Evolutionary conservation across 2,113 vertebrate genomes (phyloP).

Genomic region (Ariopsis seemanni): DNA sequence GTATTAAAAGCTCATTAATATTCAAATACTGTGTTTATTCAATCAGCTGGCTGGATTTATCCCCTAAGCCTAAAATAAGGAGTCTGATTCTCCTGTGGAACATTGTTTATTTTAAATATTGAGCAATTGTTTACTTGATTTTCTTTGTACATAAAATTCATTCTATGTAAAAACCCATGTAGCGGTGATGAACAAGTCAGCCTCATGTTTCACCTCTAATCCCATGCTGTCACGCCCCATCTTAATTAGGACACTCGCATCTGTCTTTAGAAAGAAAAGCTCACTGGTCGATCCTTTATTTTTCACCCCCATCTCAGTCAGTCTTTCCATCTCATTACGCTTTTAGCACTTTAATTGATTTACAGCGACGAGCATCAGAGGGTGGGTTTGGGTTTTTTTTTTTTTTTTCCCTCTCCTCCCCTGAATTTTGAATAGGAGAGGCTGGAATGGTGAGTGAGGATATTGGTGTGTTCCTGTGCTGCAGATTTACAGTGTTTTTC

Average conservation of each 20-base stretch:
- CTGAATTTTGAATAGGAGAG: neutral
- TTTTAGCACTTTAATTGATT: conserved; percentile 38
- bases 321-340: conserved; percentile 26
- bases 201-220: conserved; percentile 42
- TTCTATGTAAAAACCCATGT: conserved; percentile 3
- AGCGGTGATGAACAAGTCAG: neutral
- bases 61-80: neutral
- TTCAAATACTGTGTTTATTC: conserved; percentile 25
- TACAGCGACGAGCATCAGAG: conserved; percentile 5
- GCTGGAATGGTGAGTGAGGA: conserved; percentile 2
- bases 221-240: conserved; percentile 35
- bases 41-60: neutral
- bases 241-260: conserved; percentile 55
- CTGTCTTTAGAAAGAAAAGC: conserved; percentile 50
- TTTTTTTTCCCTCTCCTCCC: no score
- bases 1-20: conserved; percentile 12
- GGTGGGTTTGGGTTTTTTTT: neutral
- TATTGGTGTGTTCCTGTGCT: conserved; percentile 32
- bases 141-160: neutral
- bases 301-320: conserved; percentile 28
- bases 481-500: conserved; percentile 38
- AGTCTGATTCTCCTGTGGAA: neutral
- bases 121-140: neutral
- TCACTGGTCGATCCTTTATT: conserved; percentile 37
- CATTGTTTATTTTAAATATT: neutral